These are phyloP conservation scores for Alsophila aescularia DNA, from an alignment of 2,888 invertebrate species.

Conservation along the genomic window DNA sequence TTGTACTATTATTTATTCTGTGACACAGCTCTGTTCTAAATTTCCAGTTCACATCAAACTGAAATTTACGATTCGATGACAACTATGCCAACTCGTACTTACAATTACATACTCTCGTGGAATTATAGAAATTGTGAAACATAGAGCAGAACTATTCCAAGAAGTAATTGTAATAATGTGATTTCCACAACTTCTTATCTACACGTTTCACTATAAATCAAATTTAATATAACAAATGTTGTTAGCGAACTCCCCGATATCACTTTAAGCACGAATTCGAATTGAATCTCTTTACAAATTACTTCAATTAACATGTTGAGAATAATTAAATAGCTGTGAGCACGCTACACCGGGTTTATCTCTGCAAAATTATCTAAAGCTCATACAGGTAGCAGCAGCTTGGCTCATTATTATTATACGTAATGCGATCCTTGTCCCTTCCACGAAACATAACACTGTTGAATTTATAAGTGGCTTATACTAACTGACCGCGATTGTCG, in stretches of 20 bases:
- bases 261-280: background rate
- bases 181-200: conserved; percentile 4
- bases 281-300: background rate
- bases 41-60: conserved; percentile 28
- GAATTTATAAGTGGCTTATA: conserved; percentile 56
- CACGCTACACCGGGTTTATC: conserved; percentile 17
- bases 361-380: conserved; percentile 28
- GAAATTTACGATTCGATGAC: conserved; percentile 26
- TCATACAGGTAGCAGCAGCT: conserved; percentile 23
- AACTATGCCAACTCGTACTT: conserved; percentile 3
- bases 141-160: background rate
- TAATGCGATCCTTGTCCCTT: conserved; percentile 53
- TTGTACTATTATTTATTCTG: no score
- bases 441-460: conserved; percentile 57
- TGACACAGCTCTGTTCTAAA: conserved; percentile 17
- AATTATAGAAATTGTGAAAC: conserved; percentile 9
- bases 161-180: background rate
- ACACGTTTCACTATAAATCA: conserved; percentile 1
- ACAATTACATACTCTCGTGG: background rate
- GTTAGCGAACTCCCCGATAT: background rate
- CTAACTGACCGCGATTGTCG: conserved; percentile 46
- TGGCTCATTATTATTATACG: conserved; percentile 43
- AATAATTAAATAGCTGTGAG: conserved; percentile 4
- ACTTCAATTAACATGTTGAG: conserved; percentile 8
- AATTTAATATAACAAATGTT: background rate